These are phyloP conservation scores for Ametastegia equiseti DNA, from an alignment of 2,888 invertebrate species.

Conservation along the genomic window DNA sequence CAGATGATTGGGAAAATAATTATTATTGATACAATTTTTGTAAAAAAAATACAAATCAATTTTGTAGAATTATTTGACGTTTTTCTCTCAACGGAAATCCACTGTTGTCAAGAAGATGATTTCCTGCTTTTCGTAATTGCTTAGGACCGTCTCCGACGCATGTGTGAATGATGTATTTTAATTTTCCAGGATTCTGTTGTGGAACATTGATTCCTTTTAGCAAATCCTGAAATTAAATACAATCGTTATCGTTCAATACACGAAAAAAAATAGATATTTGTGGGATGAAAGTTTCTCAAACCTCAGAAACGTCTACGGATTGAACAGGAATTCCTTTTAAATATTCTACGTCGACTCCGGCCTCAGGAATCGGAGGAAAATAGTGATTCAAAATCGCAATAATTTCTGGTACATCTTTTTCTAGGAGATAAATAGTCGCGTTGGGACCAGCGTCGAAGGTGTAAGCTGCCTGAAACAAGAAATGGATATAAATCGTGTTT, in stretches of 20 bases:
- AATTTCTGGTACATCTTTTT: constrained; percentile 85
- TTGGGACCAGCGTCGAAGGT: constrained; percentile 99
- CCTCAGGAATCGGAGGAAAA: constrained; percentile 81
- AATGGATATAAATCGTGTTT: background rate
- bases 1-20: background rate
- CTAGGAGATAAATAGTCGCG: constrained; percentile 91
- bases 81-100: constrained; percentile 73
- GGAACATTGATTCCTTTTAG: constrained; percentile 71
- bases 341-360: constrained; percentile 75
- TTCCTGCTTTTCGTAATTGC: constrained; percentile 73
- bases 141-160: constrained; percentile 89
- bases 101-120: constrained; percentile 77
- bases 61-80: background rate
- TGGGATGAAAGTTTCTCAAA: constrained; percentile 54
- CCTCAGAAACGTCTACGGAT: constrained; percentile 64
- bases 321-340: constrained; percentile 79
- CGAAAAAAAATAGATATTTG: constrained; percentile 53
- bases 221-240: constrained; percentile 61
- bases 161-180: constrained; percentile 92
- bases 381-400: constrained; percentile 83
- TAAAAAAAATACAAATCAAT: constrained; percentile 7
- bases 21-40: background rate
- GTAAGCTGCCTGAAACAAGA: constrained; percentile 85
- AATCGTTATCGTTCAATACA: constrained; percentile 35
- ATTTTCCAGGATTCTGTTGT: constrained; percentile 77